Evolutionary conservation across 2,888 invertebrate genomes (phyloP).

Genomic region (Diaphora mendica): DNA sequence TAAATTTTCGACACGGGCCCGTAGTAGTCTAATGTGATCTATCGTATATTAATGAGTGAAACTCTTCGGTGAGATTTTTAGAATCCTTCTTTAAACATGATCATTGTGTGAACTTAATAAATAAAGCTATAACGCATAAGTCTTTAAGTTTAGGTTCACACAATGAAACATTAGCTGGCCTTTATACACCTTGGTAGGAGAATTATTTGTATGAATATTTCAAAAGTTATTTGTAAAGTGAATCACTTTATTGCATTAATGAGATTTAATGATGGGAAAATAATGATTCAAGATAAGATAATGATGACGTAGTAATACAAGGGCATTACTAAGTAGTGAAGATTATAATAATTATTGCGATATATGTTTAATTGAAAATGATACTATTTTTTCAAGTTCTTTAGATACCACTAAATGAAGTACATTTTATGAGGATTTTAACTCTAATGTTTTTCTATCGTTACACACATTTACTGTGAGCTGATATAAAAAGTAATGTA

Average conservation of each 20-base stretch:
- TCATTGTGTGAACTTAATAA: background rate
- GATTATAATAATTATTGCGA: no score
- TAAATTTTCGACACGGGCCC: no score
- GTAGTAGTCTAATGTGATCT: no score
- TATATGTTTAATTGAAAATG: background rate
- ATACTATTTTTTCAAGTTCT: background rate
- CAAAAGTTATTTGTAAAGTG: conserved; percentile 47
- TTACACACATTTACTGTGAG: background rate
- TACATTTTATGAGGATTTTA: background rate
- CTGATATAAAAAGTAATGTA: background rate
- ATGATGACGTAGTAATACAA: conserved; percentile 23
- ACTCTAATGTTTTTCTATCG: background rate
- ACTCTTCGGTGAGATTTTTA: background rate
- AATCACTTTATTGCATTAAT: conserved; percentile 57
- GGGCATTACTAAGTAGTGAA: background rate
- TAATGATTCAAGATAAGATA: conserved; percentile 37
- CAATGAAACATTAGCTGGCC: background rate
- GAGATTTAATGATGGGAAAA: conserved; percentile 54
- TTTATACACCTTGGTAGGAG: conserved; percentile 39
- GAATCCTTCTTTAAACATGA: background rate
- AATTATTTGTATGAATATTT: conserved; percentile 53
- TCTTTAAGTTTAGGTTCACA: background rate
- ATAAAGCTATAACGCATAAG: background rate
- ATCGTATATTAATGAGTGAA: no score
- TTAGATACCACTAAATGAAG: background rate